Base-by-base conservation (phyloP, 2,888 invertebrate genomes). In the Brachylomia viminalis region DNA sequence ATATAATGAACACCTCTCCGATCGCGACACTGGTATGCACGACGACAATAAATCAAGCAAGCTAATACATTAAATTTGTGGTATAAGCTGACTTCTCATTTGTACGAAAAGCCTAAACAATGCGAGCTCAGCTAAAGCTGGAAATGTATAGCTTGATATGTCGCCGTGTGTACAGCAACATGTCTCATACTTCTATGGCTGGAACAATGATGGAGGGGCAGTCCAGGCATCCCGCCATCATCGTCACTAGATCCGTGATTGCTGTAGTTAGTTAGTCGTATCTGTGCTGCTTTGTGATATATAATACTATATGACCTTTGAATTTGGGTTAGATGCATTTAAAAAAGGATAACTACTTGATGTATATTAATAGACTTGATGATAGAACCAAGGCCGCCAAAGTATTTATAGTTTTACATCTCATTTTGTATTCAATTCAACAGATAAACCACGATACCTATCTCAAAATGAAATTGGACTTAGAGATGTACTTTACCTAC, bases 271-370 rank as follows among this genome's bases (percentile, higher is more conserved):
- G 20, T 8, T 30, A 20, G 11, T 33, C 13, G 30, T 59, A 23
- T 59, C 30, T 30, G 20, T 33, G 33, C 23, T 59, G 23, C 59
- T 59, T 23, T 33, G 61, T 61, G 13, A 61, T 33, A 13, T n/a
- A 13, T 33, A 56, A 20, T 45, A 23, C 27, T n/a, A 30, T 33
- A 8, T 68, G 52, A 30, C 69, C 52, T 72, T 69, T 68, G 42
- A 68, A 68, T 54, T 23, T 52, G 2, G 52, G 42, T 72, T 68
- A 54, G 69, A 15, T 30, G 72, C 27, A 68, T 52, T 52, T 72
- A 30, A 42, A 38, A 42, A 67, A 23, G 13, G 23, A 61, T 61
- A n/a, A 23, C 13, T 62, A 15, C 23, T 38, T 38, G 13, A 38
- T 38, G 33, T n/a, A 38, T 61, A 38, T 38, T 33, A 59, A 13